phyloP scores from a whole-genome alignment of 2,888 invertebrate genomes.

The Autographa gamma region DNA sequence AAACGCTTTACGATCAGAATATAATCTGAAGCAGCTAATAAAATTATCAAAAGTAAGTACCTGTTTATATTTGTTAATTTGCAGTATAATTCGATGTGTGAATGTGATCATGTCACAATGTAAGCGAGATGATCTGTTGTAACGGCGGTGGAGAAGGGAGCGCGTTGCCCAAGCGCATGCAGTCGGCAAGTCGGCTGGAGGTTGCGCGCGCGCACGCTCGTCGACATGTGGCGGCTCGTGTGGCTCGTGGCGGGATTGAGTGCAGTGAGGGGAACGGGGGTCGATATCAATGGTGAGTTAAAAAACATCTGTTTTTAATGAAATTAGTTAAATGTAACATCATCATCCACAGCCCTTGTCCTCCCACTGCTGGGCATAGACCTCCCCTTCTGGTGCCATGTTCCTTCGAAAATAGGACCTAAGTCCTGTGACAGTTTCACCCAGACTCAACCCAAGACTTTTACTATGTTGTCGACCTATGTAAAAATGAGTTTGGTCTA shows the following conservation, averaged over 20 bases:
- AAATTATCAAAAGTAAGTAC: neutral
- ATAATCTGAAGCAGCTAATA: neutral
- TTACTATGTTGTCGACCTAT: too few species aligned
- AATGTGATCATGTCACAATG: slow-evolving; percentile 10
- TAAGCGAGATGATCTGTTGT: slow-evolving; percentile 57
- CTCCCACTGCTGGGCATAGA: too few species aligned
- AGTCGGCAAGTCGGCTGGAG: slow-evolving; percentile 25
- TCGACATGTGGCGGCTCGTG: slow-evolving; percentile 50
- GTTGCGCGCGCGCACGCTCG: slow-evolving; percentile 39
- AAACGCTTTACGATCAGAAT: too few species aligned
- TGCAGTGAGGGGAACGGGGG: slow-evolving; percentile 52
- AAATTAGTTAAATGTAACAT: too few species aligned
- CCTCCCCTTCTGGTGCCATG: too few species aligned
- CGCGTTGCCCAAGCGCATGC: slow-evolving; percentile 35
- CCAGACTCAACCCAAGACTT: too few species aligned
- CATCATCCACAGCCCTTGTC: too few species aligned
- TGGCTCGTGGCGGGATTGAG: slow-evolving; percentile 50
- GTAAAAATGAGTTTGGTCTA: too few species aligned
- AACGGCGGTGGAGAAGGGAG: slow-evolving; percentile 46
- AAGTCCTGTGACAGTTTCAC: too few species aligned
- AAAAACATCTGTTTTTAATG: neutral
- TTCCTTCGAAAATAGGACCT: too few species aligned
- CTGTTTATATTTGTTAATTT: neutral
- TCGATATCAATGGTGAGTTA: slow-evolving; percentile 64
- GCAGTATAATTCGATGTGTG: slow-evolving; percentile 30